phyloP scores from a whole-genome alignment of 1,140 invertebrate genomes.

The Zaprionus camerounensis region DNA sequence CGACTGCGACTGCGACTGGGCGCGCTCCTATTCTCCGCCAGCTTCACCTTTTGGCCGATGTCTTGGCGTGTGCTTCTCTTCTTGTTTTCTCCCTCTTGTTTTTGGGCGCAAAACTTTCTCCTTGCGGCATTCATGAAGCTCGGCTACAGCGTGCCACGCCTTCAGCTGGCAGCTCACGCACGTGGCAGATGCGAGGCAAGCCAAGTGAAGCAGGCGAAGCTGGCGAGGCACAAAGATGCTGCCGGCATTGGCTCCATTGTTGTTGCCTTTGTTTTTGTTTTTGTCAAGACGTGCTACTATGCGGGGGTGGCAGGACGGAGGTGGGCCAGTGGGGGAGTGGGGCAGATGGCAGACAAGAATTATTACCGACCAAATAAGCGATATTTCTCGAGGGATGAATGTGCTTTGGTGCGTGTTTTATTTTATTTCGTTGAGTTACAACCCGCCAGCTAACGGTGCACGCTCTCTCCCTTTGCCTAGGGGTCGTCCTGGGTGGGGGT shows the following conservation, averaged over 20 bases:
- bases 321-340: neutral
- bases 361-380: constrained; percentile 84
- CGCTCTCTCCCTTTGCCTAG: constrained; percentile 46
- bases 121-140: constrained; percentile 68
- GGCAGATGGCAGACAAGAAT: constrained; percentile 69
- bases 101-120: constrained; percentile 74
- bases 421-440: constrained; percentile 84
- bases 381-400: constrained; percentile 84
- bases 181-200: constrained; percentile 57
- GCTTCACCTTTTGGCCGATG: constrained; percentile 58
- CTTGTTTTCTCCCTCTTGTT: constrained; percentile 3
- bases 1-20: constrained; percentile 10
- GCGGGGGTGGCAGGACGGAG: neutral
- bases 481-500: constrained; percentile 36
- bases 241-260: constrained; percentile 49
- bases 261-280: constrained; percentile 62
- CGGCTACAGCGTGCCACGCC: constrained; percentile 30
- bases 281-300: constrained; percentile 33
- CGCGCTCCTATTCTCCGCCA: constrained; percentile 48
- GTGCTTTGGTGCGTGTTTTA: constrained; percentile 84
- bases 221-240: constrained; percentile 60
- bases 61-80: constrained; percentile 24
- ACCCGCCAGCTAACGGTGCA: constrained; percentile 75
- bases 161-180: constrained; percentile 59
- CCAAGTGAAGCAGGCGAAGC: neutral